Base-by-base conservation (phyloP, 2,797 vertebrate genomes). In the Ciconia nigra region DNA sequence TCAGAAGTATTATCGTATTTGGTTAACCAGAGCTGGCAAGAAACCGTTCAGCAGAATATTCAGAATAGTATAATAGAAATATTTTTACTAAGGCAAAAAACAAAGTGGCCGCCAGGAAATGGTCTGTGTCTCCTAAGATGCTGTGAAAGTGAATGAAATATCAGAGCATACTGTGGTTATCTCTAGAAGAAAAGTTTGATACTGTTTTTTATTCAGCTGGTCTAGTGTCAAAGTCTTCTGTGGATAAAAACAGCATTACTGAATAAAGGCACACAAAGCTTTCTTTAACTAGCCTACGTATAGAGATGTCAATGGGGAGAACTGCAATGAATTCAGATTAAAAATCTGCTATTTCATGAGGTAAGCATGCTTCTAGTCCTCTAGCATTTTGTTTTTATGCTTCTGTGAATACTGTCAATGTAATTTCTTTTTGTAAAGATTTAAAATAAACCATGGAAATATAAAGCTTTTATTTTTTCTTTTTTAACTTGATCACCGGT, bases 331-430 rank as follows among this genome's bases (percentile, higher is more conserved):
- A 92, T 99, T 98, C 80, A 98, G 99, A 86, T 96, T 99, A 93
- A 99, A 99, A 98, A 99, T 99, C 96, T 99, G 99, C 96, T 99
- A 99, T 96, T 99, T 99, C 94, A 99, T 99, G 99, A 99, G 99
- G 99, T 99, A 98, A 98, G 81, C 76, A 28, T 35, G 33, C 14
- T 87, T 76, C 47, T 84, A 62, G 42, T 71, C 25, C 47, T 90
- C 46, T 44, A 80, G 51, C 19, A 69, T 72, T 84, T 87, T 35
- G 4, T 1, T 15, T 90, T 85, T 51, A 49, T 72, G n/a, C 10
- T 79, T 91, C 61, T 96, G 14, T 37, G 72, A 73, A 74, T 73
- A 16, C 14, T 61, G 18, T 26, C 20, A 49, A 57, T 85, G 42
- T 51, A 28, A 74, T 83, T 72, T 59, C 5, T 57, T 84, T 73